Evolutionary conservation across 2,797 vertebrate genomes (phyloP).

Genomic region (Hemitrygon akajei): DNA sequence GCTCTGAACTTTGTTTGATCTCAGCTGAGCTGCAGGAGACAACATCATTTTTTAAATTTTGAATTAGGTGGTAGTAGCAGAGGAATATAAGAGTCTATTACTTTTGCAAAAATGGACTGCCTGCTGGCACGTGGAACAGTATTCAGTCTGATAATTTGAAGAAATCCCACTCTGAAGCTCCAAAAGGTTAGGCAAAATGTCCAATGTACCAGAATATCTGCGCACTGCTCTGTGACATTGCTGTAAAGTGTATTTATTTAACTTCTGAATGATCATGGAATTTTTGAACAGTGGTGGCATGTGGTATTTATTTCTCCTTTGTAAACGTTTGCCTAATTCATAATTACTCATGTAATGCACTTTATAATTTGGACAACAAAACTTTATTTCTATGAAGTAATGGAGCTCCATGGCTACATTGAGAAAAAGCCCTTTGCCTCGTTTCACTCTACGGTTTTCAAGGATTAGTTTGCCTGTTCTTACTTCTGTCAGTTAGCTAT

Average conservation of each 20-base stretch:
- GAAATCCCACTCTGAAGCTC: neutral
- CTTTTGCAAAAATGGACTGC: too few species aligned
- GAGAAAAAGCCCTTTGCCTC: neutral
- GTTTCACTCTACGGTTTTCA: neutral
- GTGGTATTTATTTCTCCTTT: neutral
- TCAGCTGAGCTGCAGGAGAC: neutral
- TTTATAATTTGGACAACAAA: neutral
- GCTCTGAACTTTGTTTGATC: neutral
- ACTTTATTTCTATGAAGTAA: neutral
- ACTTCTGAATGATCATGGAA: neutral
- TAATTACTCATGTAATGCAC: neutral
- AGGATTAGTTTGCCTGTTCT: neutral
- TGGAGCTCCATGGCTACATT: neutral
- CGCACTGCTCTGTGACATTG: too few species aligned
- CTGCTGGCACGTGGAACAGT: neutral
- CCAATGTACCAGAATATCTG: too few species aligned
- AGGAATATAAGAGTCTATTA: neutral
- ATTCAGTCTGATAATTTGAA: neutral
- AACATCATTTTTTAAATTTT: neutral
- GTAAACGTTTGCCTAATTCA: neutral
- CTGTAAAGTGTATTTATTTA: neutral
- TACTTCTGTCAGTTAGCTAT: neutral
- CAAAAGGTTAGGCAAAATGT: neutral
- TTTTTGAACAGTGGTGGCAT: neutral
- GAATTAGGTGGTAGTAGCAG: neutral